A percentile compares a stretch with the other conserved stretches of the same genome.
phyloP scores from a whole-genome alignment of 2,113 vertebrate genomes.

The Corvus hawaiiensis region DNA sequence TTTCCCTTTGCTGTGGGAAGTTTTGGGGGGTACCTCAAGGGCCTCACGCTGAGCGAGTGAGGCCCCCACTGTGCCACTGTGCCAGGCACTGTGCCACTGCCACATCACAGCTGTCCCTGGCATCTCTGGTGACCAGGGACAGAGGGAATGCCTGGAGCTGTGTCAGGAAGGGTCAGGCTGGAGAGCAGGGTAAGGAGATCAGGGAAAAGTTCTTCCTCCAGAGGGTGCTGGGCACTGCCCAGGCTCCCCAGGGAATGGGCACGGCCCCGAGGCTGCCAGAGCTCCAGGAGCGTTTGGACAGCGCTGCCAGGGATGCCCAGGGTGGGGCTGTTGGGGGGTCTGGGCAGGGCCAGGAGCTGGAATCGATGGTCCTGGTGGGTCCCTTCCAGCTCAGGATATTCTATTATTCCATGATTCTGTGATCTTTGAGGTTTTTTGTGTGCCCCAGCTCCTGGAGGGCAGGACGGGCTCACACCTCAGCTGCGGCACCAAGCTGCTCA shows the following conservation, averaged over 20 bases:
- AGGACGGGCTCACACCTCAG: neutral
- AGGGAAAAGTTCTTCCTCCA: neutral
- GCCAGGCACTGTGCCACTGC: neutral
- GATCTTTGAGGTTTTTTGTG: neutral
- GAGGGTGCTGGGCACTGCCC: neutral
- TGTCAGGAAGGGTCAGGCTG: neutral
- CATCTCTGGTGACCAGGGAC: neutral
- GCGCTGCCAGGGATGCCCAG: neutral
- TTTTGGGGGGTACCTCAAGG: neutral
- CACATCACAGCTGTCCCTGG: neutral
- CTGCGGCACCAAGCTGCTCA: neutral
- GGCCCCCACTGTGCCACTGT: no score
- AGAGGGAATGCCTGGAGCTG: neutral
- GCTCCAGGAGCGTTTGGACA: neutral
- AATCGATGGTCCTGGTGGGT: rapidly evolving
- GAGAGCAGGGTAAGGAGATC: neutral
- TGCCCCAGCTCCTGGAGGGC: neutral
- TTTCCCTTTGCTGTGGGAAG: neutral
- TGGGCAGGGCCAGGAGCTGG: neutral
- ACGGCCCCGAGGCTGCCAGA: neutral
- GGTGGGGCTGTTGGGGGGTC: neutral
- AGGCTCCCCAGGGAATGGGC: neutral
- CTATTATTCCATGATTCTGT: neutral
- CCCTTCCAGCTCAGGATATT: neutral
- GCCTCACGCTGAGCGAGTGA: neutral